These are phyloP conservation scores for Bombus affinis DNA, from an alignment of 1,140 invertebrate species.

Conservation along the genomic window DNA sequence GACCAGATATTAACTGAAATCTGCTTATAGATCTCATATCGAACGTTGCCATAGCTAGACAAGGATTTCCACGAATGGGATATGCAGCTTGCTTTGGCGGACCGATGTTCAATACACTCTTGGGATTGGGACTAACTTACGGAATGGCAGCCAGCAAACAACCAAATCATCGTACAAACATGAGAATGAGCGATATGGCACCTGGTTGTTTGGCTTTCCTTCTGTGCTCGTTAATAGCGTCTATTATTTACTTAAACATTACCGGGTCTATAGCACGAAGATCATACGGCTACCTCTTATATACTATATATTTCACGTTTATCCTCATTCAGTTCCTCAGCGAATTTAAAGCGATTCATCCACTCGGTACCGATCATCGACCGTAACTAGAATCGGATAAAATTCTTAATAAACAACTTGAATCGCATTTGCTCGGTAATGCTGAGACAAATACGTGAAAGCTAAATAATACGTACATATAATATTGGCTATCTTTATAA, in stretches of 20 bases:
- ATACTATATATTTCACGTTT: conserved; percentile 74
- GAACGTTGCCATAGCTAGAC: conserved; percentile 85
- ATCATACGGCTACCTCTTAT: conserved; percentile 76
- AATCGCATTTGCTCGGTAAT: too few species aligned
- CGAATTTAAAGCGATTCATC: conserved; percentile 76
- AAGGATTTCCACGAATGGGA: conserved; percentile 87
- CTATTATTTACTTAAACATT: conserved; percentile 73
- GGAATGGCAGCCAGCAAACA: conserved; percentile 61
- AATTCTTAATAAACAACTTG: background rate
- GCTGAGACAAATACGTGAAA: too few species aligned
- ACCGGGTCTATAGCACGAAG: conserved; percentile 71
- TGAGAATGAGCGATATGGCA: conserved; percentile 78
- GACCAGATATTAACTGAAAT: background rate
- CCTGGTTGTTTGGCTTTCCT: conserved; percentile 78
- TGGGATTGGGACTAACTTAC: conserved; percentile 78
- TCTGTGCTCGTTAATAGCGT: conserved; percentile 71
- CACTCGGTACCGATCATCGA: conserved; percentile 77
- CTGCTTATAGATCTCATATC: conserved; percentile 85
- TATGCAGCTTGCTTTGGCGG: conserved; percentile 89
- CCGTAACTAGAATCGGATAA: conserved; percentile 50
- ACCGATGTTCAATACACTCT: conserved; percentile 86
- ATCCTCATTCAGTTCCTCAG: conserved; percentile 77
- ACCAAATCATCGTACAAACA: conserved; percentile 62
- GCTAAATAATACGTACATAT: too few species aligned
- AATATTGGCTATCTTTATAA: too few species aligned